Base-by-base conservation (phyloP, 1,140 invertebrate genomes). In the Drosophila mojavensis region DNA sequence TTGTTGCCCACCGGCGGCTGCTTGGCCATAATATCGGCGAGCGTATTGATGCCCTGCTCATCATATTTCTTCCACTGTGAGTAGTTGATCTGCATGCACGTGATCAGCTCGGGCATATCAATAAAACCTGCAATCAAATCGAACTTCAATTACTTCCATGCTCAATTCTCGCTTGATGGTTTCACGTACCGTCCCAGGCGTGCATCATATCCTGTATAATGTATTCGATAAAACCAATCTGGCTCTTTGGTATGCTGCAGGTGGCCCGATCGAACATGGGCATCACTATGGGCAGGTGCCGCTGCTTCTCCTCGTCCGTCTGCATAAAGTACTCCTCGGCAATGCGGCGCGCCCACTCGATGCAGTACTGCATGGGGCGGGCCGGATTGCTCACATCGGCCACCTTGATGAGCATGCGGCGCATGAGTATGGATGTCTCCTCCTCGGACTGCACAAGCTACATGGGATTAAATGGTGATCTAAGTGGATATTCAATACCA, bases 141-240 rank as follows among this genome's bases (percentile, higher is more conserved):
- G 4, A 20, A 24, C 39, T 45, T 13, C 4, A 24, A n/a, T n/a
- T 24, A 24, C 1, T 43, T 5, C 0, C 5, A 2, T 2, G 6
- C 6, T 33, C 11, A 11, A 5, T 6, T 7, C 0, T 33, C 0
- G 11, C 3, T 4, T 3, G 5, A 3, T 30, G 5, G 7, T 69
- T 6, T 30, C 4, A 17, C 17, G 28, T 30, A 99, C 98, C 96
- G 93, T 98, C 96, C 97, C 97, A 99, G 26, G 97, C 96, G 88
- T 98, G 97, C 94, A 98, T 98, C 98, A 99, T 99, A 91, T 98
- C 97, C 75, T 96, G 97, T 77, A 99, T 97, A 85, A 99, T 99
- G 92, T 96, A 98, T 93, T 99, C 98, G 59, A 98, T 96, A 93
- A 99, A 99, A 51, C 97, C 97, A 75, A 98, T 98, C 94, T 99